phyloP scores from a whole-genome alignment of 2,113 vertebrate genomes.

The Zosterops japonicus region DNA sequence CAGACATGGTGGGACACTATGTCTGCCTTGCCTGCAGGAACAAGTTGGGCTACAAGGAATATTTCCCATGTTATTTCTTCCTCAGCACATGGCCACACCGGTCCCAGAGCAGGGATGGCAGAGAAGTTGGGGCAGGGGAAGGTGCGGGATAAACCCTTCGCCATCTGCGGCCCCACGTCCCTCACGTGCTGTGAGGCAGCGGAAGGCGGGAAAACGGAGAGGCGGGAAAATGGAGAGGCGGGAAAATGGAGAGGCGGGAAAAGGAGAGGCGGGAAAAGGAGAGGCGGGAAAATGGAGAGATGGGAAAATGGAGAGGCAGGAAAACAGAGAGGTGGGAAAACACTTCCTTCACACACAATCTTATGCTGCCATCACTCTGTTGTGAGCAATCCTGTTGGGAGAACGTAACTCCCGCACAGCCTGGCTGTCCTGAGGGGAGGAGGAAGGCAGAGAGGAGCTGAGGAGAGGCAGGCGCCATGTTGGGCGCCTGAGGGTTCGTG shows the following conservation, averaged over 20 bases:
- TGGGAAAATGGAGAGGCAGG: background rate
- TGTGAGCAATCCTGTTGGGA: background rate
- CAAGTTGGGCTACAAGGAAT: background rate
- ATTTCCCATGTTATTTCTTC: background rate
- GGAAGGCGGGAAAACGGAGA: background rate
- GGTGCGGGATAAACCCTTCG: background rate
- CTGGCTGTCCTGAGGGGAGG: background rate
- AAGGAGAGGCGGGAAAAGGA: background rate
- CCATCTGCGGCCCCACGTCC: fast-evolving
- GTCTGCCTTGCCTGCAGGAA: background rate
- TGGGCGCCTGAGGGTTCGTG: fast-evolving
- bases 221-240: background rate
- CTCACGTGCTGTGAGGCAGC: background rate
- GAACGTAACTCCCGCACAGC: fast-evolving
- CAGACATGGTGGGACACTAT: fast-evolving
- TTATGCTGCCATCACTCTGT: background rate
- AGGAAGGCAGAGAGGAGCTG: background rate
- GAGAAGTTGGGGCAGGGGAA: background rate
- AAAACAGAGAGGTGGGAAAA: background rate
- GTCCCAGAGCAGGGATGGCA: background rate
- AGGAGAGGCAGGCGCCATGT: background rate
- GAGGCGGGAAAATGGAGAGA: background rate
- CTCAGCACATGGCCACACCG: background rate
- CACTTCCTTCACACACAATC: background rate
- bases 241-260: background rate